Evolutionary conservation across 1,140 invertebrate genomes (phyloP).

Genomic region (Tetragonula clypearis): DNA sequence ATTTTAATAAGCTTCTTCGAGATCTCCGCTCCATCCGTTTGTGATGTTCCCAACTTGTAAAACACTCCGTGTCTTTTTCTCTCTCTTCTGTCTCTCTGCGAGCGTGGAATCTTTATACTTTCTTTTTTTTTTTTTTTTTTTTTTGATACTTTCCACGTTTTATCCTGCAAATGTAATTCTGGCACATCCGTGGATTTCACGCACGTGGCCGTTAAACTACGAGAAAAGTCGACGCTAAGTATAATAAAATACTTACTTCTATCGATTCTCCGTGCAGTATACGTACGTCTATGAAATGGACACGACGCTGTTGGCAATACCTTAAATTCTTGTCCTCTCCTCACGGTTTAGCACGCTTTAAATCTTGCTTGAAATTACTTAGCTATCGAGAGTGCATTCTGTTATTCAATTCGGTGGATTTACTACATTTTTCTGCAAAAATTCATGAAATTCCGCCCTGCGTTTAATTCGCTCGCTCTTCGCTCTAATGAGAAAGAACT

Average conservation of each 20-base stretch:
- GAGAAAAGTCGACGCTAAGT: neutral
- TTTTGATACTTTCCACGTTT: neutral
- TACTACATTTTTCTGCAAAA: neutral
- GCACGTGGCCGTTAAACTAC: neutral
- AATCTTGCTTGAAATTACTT: neutral
- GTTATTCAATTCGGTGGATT: no score
- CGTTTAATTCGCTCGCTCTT: slow-evolving; percentile 25
- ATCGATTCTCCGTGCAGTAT: neutral
- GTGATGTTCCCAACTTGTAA: neutral
- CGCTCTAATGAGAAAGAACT: slow-evolving; percentile 31
- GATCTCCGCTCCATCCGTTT: no score
- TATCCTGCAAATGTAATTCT: neutral
- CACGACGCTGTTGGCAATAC: no score
- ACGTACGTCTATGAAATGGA: neutral
- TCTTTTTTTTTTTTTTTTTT: no score
- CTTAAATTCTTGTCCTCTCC: no score
- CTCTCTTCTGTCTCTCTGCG: neutral
- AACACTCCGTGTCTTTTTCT: neutral
- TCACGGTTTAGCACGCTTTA: neutral
- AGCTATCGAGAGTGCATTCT: neutral
- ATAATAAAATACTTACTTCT: neutral
- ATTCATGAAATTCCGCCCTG: slow-evolving; percentile 13
- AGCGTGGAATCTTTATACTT: neutral
- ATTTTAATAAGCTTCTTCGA: no score
- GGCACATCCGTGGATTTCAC: neutral